Base-by-base conservation (phyloP, 2,888 invertebrate species). In the Omphaloscelis lunosa region DNA sequence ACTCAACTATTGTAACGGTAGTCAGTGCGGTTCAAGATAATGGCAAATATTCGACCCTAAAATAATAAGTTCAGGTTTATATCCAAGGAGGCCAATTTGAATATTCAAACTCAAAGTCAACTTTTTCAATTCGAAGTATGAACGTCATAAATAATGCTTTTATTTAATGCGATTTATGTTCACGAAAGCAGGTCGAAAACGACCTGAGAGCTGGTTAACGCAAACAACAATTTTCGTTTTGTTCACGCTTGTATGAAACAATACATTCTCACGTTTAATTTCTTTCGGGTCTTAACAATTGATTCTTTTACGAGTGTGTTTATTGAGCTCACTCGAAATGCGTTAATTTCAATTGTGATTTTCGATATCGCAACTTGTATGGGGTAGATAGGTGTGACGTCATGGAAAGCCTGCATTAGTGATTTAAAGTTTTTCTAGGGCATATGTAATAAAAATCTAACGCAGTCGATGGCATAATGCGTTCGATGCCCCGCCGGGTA, bases 241-340 rank as follows among this genome's bases (percentile, higher is more conserved):
- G 94, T 96, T 95, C 93, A 93, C 95, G 95, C 94, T 93, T 92
- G 91, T 94, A 95, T 94, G 95, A 94, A 96, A 96, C 96, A 96
- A 96, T 96, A 96, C 95, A 94, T 96, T 96, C 96, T 96, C 96
- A 96, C 96, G 95, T 96, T 96, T 96, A 96, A 96, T 96, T 96
- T 95, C 95, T 95, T 96, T 95, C 93, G 94, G 93, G 91, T 92
- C 93, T 94, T 93, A 91, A 92, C 95, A 95, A 96, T 96, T 95
- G 96, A 94, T 95, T 95, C 94, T 95, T 96, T 96, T 96, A 96
- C 94, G 96, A 96, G 93, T 96, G 95, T 96, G 96, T 96, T 96
- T 96, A 96, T 96, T 96, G 95, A 93, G 94, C 93, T 93, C 93
- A 93, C 93, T 95, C 93, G 92, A 94, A 94, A 94, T 94, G 93